These are phyloP conservation scores for Trichomalopsis sarcophagae DNA, from an alignment of 1,140 invertebrate genomes.

Conservation along the genomic window DNA sequence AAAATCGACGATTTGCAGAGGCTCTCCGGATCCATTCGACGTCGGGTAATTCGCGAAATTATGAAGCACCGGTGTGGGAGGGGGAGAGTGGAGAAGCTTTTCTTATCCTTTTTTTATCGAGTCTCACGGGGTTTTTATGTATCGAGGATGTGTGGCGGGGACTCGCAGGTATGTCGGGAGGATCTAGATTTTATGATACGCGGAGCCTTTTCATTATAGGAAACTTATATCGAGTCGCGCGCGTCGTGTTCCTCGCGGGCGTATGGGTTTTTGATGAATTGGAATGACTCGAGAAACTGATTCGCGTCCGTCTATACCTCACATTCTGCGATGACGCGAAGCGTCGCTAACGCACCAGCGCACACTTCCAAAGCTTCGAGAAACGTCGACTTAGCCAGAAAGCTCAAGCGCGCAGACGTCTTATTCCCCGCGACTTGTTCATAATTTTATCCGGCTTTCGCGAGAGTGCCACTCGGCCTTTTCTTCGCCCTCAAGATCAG, in stretches of 20 bases:
- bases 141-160: neutral
- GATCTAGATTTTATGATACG: neutral
- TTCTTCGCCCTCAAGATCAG: neutral
- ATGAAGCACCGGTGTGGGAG: neutral
- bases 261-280: neutral
- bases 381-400: too few species aligned
- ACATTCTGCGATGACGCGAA: too few species aligned
- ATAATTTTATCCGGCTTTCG: constrained; percentile 16
- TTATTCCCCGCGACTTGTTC: neutral
- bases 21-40: neutral
- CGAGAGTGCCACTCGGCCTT: neutral
- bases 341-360: too few species aligned
- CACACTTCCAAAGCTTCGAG: too few species aligned
- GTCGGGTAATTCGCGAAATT: neutral
- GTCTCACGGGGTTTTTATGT: neutral
- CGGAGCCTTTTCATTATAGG: neutral
- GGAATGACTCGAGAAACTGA: neutral
- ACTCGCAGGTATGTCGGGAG: neutral
- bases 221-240: neutral
- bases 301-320: too few species aligned
- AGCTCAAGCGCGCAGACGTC: neutral
- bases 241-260: neutral
- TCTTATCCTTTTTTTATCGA: neutral
- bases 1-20: constrained; percentile 12
- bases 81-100: too few species aligned